Evolutionary conservation across 1,140 invertebrate genomes (phyloP).

Genomic region (Cydia amplana): DNA sequence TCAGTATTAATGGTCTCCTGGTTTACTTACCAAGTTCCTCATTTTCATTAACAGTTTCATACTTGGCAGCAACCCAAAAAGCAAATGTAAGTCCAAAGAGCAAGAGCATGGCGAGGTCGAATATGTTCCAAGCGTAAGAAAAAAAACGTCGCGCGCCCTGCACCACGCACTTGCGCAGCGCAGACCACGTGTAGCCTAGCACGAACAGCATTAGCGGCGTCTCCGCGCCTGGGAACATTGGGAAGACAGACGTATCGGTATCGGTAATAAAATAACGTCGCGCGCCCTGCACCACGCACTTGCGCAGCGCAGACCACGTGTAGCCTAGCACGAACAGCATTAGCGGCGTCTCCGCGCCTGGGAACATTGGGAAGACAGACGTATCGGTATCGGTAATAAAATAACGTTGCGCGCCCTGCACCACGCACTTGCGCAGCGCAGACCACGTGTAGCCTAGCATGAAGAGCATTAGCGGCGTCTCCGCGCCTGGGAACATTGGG

Average conservation of each 20-base stretch:
- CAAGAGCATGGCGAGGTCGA: constrained; percentile 65
- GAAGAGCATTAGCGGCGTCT: no score
- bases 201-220: constrained; percentile 47
- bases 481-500: no score
- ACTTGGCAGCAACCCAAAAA: constrained; percentile 63
- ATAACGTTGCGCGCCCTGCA: no score
- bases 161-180: constrained; percentile 76
- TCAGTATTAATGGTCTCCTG: constrained; percentile 9
- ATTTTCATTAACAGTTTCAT: constrained; percentile 35
- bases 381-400: no score
- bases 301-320: no score
- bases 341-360: no score
- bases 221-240: constrained; percentile 45
- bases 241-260: background rate
- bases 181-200: constrained; percentile 62
- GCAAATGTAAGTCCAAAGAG: constrained; percentile 72
- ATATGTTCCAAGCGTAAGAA: constrained; percentile 78
- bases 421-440: no score
- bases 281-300: no score
- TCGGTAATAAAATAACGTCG: background rate
- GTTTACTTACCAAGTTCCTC: constrained; percentile 34
- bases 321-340: no score
- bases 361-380: no score
- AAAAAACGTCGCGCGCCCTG: constrained; percentile 78
- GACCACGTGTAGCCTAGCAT: no score